phyloP scores from a whole-genome alignment of 1,140 invertebrate species.

The Apis dorsata region DNA sequence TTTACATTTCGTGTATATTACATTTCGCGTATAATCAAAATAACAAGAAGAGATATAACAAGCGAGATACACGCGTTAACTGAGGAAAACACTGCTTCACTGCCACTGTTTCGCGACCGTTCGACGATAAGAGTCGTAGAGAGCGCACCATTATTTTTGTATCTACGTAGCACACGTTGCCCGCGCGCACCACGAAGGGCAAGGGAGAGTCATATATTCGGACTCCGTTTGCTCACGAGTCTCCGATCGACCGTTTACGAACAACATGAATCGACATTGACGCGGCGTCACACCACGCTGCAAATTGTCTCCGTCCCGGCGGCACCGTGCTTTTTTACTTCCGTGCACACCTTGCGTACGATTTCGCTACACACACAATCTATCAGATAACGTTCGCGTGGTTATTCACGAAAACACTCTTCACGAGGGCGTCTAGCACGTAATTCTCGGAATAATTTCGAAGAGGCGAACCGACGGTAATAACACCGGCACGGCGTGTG shows the following conservation, averaged over 20 bases:
- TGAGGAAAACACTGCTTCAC: constrained; percentile 38
- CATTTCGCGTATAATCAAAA: background rate
- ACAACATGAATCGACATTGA: constrained; percentile 34
- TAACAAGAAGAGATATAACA: background rate
- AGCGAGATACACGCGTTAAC: background rate
- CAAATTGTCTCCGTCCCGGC: constrained; percentile 29
- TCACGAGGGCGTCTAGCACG: background rate
- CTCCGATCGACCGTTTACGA: background rate
- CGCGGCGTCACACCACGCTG: constrained; percentile 49
- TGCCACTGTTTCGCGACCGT: constrained; percentile 17
- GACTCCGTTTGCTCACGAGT: constrained; percentile 6
- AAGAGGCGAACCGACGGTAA: constrained; percentile 31
- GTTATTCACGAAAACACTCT: background rate
- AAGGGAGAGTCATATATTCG: background rate
- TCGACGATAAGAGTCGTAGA: background rate
- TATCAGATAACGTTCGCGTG: background rate
- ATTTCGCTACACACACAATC: background rate
- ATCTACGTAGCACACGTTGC: constrained; percentile 36
- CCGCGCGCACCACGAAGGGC: constrained; percentile 7
- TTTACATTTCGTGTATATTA: constrained; percentile 12
- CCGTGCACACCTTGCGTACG: constrained; percentile 32
- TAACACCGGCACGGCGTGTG: constrained; percentile 57
- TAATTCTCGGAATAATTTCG: background rate
- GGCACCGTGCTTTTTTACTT: constrained; percentile 19
- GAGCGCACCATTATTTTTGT: constrained; percentile 27